Evolutionary conservation across 2,888 invertebrate genomes (phyloP).

Genomic region (Spicauda simplicius): DNA sequence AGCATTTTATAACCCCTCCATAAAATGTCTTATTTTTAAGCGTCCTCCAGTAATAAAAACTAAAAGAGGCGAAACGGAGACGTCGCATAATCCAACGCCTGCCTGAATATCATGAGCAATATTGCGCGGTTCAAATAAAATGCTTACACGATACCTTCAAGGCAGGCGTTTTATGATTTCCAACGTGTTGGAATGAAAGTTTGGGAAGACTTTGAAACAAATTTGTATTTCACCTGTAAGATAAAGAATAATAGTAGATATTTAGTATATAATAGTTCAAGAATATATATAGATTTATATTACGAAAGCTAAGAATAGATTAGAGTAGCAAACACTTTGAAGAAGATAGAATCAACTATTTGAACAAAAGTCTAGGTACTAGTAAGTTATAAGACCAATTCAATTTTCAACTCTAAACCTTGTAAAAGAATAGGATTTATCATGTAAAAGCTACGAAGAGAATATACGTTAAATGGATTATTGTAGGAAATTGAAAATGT

Average conservation of each 20-base stretch:
- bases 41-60: constrained; percentile 49
- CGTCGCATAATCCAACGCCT: constrained; percentile 53
- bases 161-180: constrained; percentile 24
- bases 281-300: no score
- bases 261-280: neutral
- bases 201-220: neutral
- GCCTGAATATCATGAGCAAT: constrained; percentile 58
- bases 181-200: neutral
- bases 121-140: constrained; percentile 30
- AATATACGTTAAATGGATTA: no score
- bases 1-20: constrained; percentile 62
- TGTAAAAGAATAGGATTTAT: no score
- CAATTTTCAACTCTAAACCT: no score
- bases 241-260: neutral
- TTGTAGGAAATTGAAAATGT: no score
- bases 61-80: constrained; percentile 33
- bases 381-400: no score
- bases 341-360: no score
- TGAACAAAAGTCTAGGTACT: no score
- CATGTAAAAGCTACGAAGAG: no score
- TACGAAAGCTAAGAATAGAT: no score
- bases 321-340: no score
- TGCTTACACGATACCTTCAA: constrained; percentile 15
- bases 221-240: neutral
- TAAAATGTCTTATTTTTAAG: constrained; percentile 58